Evolutionary conservation across 2,888 invertebrate genomes (phyloP), one percentile per base, ranked within the genome.

Genomic region (Pyrrhosoma nymphula): DNA sequence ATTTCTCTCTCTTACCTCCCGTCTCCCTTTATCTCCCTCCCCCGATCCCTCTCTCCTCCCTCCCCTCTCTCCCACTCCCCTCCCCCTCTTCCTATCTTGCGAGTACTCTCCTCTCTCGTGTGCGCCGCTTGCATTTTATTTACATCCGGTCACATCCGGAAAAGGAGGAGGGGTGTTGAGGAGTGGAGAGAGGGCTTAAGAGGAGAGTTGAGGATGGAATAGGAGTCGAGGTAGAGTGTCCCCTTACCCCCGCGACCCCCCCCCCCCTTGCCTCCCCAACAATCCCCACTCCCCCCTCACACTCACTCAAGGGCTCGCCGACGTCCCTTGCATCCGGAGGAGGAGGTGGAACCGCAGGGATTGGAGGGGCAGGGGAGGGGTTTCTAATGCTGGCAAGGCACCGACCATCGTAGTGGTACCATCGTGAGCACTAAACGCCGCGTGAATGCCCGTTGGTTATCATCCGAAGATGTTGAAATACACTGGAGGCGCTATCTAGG

Each of bases 61-160:
- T n/a, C n/a, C 6, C 26, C n/a, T n/a, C 8, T 14, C 69, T 69
- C 69, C 12, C 69, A 4, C n/a, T n/a, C 16, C 39, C 23, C 35
- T 23, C 47, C 88, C 47, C 35, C 23, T 4, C 47, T 30, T 10
- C 26, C 47, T 55, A 16, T 26, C 39, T 39, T 0, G 56, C 14
- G n/a, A n/a, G n/a, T 23, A 18, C n/a, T 30, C 39, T 56, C 23
- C 69, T 69, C 39, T 39, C 39, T 23, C 39, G 4, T 47, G 14
- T 16, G 23, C 69, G 47, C 55, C 89, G 89, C n/a, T 63, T 75
- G 14, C 93, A 93, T 93, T 93, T 93, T 93, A 93, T 93, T 93
- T 93, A 93, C 93, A 93, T 93, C 93, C 93, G 93, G 93, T 93
- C 93, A 93, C 93, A 93, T 93, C 93, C 93, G 93, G 93, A 47